Base-by-base conservation (phyloP, 2,797 vertebrate species). In the Acropternis orthonyx region DNA sequence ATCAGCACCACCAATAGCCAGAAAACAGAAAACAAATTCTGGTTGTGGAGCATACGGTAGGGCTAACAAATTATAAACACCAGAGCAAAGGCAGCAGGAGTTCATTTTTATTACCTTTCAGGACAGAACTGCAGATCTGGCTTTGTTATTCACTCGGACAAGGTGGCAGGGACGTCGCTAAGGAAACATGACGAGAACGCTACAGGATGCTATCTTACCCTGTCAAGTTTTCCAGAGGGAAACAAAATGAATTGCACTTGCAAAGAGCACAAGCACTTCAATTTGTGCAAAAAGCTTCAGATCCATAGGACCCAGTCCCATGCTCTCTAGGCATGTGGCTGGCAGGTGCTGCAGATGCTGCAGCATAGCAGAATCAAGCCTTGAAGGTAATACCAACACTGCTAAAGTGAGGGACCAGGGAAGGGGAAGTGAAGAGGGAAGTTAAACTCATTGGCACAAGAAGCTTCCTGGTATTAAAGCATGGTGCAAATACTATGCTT, bases 1-100 rank as follows among this genome's bases (percentile, higher is more conserved):
- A 88, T 96, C 89, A 97, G 97, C 97, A 97, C 95, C 96, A 97
- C 96, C 96, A 97, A 95, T 66, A 96, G 97, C 94, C 88, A 87
- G 87, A 90, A 93, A 96, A 78, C 43, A 88, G 91, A 94, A 88
- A 96, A 84, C 58, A 74, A 90, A 80, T 81, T 85, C 88, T 72
- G 61, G 51, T 51, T 92, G 75, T 63, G 48, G 43, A 96, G 91
- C 43, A 36, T 66, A 92, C 7, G 1, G 74, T 52, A 54, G 54
- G 23, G 73, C 63, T 95, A 95, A 80, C 61, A 94, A 61, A 63
- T 80, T 74, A 90, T 71, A 77, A 27, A 80, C 24, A 93, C 67
- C 62, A 86, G 94, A 96, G 95, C 72, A 96, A 96, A 97, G 65
- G 76, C 88, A 96, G 83, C 22, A 79, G 84, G 89, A 95, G 89